Conservation (phyloP, 2,888 invertebrate genomes). For the Tenthredo notha region DNA sequence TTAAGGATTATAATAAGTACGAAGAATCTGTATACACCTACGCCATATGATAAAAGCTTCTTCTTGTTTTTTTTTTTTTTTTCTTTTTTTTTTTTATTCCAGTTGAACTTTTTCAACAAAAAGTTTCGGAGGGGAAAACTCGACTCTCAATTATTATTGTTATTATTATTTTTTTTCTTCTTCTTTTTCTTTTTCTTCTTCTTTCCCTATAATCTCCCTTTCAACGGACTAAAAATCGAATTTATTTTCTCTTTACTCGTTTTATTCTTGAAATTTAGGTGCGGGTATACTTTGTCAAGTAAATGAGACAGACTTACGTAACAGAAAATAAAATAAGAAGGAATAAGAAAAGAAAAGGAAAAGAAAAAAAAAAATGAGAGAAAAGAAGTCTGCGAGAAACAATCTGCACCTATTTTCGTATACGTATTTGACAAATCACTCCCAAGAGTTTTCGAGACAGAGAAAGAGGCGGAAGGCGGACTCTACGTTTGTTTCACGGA, state of each 20-base stretch:
- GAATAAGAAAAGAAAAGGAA: neutral
- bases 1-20: neutral
- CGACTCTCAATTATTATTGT: neutral
- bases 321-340: slow-evolving; percentile 45
- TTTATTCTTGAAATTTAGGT: neutral
- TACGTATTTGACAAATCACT: slow-evolving; percentile 47
- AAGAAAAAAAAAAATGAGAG: neutral
- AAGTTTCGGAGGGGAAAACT: neutral
- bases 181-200: neutral
- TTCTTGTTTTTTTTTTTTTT: too few relatives aligned
- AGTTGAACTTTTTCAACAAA: neutral
- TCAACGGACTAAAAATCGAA: slow-evolving; percentile 19
- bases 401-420: slow-evolving; percentile 33
- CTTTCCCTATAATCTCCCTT: neutral
- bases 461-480: neutral
- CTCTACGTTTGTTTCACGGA: slow-evolving; percentile 12
- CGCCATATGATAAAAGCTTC: neutral
- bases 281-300: slow-evolving; percentile 26
- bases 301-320: slow-evolving; percentile 27
- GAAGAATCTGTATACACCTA: neutral
- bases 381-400: slow-evolving; percentile 5
- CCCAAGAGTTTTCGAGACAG: slow-evolving; percentile 36
- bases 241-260: neutral
- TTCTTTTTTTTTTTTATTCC: neutral
- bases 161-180: neutral